Conservation (phyloP, 2,888 invertebrate species). For the Tuta absoluta region DNA sequence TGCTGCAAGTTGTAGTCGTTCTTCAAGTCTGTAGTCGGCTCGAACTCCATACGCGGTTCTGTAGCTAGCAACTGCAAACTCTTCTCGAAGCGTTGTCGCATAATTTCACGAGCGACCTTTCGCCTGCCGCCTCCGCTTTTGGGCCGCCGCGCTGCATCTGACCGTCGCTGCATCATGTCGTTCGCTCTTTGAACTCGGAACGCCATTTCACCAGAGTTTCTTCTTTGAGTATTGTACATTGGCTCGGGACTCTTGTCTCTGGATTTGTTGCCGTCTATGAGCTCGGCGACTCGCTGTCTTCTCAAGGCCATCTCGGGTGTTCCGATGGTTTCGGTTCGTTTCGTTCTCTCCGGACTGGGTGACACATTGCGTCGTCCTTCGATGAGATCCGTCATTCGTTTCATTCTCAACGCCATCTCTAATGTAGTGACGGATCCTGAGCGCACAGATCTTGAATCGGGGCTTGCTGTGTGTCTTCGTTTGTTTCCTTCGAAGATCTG, state of each 20-base stretch:
- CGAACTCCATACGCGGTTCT: constrained; percentile 83
- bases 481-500: constrained; percentile 62
- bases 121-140: constrained; percentile 57
- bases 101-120: constrained; percentile 81
- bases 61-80: constrained; percentile 92
- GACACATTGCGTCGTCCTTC: constrained; percentile 60
- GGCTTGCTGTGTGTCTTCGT: constrained; percentile 57
- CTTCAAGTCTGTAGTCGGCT: constrained; percentile 86
- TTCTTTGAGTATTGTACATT: constrained; percentile 42
- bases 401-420: constrained; percentile 60
- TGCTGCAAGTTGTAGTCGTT: constrained; percentile 90
- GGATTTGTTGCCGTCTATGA: constrained; percentile 46
- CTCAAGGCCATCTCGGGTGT: constrained; percentile 64
- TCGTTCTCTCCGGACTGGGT: constrained; percentile 57
- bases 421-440: constrained; percentile 54
- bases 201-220: constrained; percentile 66
- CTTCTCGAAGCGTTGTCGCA: constrained; percentile 91
- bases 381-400: constrained; percentile 65
- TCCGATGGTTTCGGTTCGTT: constrained; percentile 54
- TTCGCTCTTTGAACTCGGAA: constrained; percentile 87
- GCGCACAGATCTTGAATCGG: constrained; percentile 50
- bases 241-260: constrained; percentile 34
- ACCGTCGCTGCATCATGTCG: constrained; percentile 87
- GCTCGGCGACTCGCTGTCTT: constrained; percentile 59
- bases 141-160: constrained; percentile 67